Conservation (phyloP, 2,113 vertebrate genomes). For the Sorex araneus region DNA sequence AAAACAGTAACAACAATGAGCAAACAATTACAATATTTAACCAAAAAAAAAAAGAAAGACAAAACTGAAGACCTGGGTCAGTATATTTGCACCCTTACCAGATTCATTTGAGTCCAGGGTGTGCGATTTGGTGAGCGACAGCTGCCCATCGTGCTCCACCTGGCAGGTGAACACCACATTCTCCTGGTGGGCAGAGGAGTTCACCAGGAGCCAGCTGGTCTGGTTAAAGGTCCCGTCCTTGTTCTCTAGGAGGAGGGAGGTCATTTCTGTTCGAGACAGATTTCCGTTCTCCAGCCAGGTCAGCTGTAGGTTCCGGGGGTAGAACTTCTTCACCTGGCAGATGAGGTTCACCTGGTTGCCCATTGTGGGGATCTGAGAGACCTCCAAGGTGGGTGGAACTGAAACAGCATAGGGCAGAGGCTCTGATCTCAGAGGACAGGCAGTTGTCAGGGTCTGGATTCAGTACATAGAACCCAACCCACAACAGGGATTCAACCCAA, state of each 20-base stretch:
- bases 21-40: no score
- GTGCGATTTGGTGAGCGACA: neutral
- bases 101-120: no score
- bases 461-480: no score
- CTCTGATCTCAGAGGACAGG: neutral
- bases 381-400: conserved; percentile 73
- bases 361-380: fast-evolving
- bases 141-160: neutral
- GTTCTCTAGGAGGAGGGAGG: neutral
- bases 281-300: conserved; percentile 72
- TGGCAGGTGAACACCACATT: neutral
- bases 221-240: conserved; percentile 65
- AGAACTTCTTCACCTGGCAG: conserved; percentile 67
- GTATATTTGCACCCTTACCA: no score
- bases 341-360: neutral
- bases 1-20: no score
- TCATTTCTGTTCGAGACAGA: neutral
- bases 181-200: neutral
- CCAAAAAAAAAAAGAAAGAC: no score
- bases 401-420: conserved; percentile 68
- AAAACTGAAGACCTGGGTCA: no score
- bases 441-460: neutral
- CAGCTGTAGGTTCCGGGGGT: conserved; percentile 6
- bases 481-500: neutral
- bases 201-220: neutral